Evolutionary conservation across 2,888 invertebrate species (phyloP).

Genomic region (Trichogramma dendrolimi): DNA sequence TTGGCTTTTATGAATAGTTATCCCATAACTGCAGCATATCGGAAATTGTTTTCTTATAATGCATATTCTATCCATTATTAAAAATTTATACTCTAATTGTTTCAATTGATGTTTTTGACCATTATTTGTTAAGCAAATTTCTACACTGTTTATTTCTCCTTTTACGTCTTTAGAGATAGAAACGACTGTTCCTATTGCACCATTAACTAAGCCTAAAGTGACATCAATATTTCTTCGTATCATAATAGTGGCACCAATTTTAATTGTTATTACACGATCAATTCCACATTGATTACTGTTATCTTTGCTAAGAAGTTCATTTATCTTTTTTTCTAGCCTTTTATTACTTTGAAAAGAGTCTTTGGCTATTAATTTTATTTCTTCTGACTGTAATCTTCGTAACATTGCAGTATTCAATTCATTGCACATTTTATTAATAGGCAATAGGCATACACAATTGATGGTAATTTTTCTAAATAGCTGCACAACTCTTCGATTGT

Average conservation of each 20-base stretch:
- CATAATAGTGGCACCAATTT: conserved; percentile 28
- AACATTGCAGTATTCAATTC: conserved; percentile 39
- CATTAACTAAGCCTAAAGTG: conserved; percentile 34
- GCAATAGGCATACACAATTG: no score
- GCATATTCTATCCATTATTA: no score
- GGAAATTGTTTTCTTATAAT: no score
- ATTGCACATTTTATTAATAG: no score
- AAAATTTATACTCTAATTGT: no score
- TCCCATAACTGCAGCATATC: no score
- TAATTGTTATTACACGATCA: conserved; percentile 1
- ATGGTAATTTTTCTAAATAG: no score
- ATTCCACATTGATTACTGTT: no score
- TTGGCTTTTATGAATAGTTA: no score
- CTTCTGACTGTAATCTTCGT: conserved; percentile 27
- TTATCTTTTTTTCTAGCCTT: conserved; percentile 2
- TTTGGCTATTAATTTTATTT: conserved; percentile 24
- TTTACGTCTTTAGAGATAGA: conserved; percentile 20
- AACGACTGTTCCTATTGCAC: conserved; percentile 31
- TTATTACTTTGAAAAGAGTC: conserved; percentile 3
- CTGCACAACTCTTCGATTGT: no score
- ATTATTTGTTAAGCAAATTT: conserved; percentile 29
- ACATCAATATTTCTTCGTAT: conserved; percentile 36
- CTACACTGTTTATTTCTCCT: conserved; percentile 26
- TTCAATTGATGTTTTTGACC: no score
- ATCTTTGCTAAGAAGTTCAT: no score